phyloP scores from a whole-genome alignment of 2,797 vertebrate genomes.

The Eutrigla gurnardus region DNA sequence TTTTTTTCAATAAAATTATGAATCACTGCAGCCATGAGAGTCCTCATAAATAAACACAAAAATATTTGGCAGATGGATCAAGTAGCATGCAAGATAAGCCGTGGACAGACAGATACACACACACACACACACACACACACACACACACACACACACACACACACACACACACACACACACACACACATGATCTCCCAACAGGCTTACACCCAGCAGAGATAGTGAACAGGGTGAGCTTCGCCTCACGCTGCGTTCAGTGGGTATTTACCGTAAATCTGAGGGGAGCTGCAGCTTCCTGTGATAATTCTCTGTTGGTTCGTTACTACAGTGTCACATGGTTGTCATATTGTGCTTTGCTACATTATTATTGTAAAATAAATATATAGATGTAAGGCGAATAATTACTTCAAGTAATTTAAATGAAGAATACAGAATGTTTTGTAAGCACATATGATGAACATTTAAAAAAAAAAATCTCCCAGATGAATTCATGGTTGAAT shows the following conservation, averaged over 20 bases:
- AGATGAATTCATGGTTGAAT: conserved; percentile 12
- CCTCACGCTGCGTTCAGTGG: not conserved
- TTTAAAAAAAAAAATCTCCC: conserved; percentile 15
- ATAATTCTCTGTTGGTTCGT: not conserved
- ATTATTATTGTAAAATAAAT: not conserved
- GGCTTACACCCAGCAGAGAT: not conserved
- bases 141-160: too few species aligned
- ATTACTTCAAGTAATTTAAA: not conserved
- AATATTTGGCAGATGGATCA: not conserved
- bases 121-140: not conserved
- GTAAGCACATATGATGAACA: not conserved
- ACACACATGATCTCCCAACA: not conserved
- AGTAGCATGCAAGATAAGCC: not conserved
- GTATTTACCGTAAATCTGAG: not conserved
- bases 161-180: not conserved
- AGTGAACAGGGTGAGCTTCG: not conserved
- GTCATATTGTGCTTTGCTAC: not conserved
- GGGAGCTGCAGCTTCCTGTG: too few species aligned
- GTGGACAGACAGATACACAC: not conserved
- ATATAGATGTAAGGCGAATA: not conserved
- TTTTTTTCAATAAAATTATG: too few species aligned
- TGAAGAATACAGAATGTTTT: conserved; percentile 8
- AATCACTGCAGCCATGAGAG: too few species aligned
- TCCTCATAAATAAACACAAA: not conserved
- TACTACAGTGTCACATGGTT: not conserved